A percentile compares a stretch with the other conserved stretches of the same genome.
These are phyloP conservation scores for Rynchops niger DNA, from an alignment of 2,113 vertebrate genomes.

Conservation along the genomic window DNA sequence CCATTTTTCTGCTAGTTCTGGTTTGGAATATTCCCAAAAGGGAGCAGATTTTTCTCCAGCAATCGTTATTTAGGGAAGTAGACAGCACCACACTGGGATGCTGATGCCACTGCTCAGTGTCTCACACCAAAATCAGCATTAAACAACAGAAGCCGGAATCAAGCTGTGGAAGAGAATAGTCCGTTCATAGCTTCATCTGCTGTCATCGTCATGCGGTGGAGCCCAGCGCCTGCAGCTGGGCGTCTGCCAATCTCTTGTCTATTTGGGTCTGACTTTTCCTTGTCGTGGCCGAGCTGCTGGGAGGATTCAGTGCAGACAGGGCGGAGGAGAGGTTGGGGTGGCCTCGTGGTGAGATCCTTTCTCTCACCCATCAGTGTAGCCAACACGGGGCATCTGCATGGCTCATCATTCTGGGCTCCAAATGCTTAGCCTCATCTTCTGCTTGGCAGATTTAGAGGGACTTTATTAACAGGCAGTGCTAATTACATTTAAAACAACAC, in stretches of 20 bases:
- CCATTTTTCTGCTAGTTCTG: neutral
- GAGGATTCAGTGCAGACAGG: neutral
- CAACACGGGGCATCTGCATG: fast-evolving
- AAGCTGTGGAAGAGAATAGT: neutral
- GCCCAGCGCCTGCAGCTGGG: neutral
- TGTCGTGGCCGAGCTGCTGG: neutral
- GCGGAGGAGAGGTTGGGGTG: neutral
- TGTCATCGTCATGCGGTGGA: neutral
- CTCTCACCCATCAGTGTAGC: neutral
- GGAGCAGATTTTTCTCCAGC: neutral
- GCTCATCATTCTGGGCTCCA: neutral
- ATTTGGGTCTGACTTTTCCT: neutral
- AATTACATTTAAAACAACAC: slow-evolving; percentile 29
- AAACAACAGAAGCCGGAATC: neutral
- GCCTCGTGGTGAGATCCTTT: neutral
- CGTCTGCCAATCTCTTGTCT: neutral
- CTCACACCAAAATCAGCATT: neutral
- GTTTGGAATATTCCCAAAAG: neutral
- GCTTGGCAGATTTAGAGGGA: neutral
- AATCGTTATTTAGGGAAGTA: neutral
- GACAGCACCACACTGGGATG: neutral
- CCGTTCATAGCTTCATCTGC: neutral
- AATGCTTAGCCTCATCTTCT: neutral
- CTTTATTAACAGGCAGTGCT: neutral
- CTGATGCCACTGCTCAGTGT: neutral